Conservation (phyloP, 2,888 invertebrate genomes). For the Chloroclysta siterata region DNA sequence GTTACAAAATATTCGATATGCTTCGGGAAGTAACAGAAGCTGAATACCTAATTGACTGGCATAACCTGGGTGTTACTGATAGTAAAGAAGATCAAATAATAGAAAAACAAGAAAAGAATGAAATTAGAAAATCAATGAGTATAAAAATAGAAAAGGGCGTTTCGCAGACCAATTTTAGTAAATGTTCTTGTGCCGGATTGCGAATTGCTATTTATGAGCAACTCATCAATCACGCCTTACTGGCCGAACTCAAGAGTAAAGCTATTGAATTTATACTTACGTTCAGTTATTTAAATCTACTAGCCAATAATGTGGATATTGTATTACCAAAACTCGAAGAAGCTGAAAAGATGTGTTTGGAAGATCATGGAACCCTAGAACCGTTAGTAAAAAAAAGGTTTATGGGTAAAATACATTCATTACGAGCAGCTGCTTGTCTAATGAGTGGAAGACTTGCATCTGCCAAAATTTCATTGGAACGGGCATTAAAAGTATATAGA, state of each 20-base stretch:
- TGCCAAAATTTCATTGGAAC: conserved; percentile 64
- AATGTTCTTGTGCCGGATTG: conserved; percentile 72
- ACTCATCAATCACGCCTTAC: conserved; percentile 69
- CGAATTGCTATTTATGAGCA: conserved; percentile 70
- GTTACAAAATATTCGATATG: conserved; percentile 59
- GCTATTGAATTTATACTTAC: conserved; percentile 66
- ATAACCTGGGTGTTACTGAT: conserved; percentile 64
- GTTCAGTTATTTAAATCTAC: conserved; percentile 62
- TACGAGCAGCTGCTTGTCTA: conserved; percentile 65
- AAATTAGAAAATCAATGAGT: conserved; percentile 49
- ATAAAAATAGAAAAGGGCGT: conserved; percentile 67
- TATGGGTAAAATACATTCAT: conserved; percentile 67
- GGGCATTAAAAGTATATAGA: conserved; percentile 62
- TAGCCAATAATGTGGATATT: conserved; percentile 58
- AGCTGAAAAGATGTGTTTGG: conserved; percentile 60
- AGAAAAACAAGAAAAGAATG: conserved; percentile 46
- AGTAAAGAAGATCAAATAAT: conserved; percentile 57
- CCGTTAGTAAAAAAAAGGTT: conserved; percentile 59
- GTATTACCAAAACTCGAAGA: conserved; percentile 62
- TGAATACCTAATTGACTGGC: conserved; percentile 62
- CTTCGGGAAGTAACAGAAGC: conserved; percentile 69
- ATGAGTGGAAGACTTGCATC: conserved; percentile 54
- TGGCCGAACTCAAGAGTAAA: conserved; percentile 71
- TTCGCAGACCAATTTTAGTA: conserved; percentile 65
- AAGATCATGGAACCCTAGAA: conserved; percentile 43